phyloP scores from a whole-genome alignment of 2,888 invertebrate species.

The Lumbricus terrestris region DNA sequence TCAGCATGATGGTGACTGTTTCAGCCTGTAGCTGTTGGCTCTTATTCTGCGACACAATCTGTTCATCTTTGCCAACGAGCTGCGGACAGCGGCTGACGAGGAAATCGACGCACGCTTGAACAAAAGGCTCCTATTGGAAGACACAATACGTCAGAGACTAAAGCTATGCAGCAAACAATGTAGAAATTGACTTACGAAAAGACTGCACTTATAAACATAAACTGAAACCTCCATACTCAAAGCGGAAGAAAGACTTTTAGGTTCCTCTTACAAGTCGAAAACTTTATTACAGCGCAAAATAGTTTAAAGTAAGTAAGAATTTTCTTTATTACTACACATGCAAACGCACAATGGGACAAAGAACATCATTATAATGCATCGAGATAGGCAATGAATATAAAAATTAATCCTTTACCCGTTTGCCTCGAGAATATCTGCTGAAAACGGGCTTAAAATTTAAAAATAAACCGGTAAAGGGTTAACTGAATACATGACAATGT shows the following conservation, averaged over 20 bases:
- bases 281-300: neutral
- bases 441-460: no score
- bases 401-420: no score
- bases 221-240: neutral
- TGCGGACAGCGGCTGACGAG: conserved; percentile 76
- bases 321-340: no score
- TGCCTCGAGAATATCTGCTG: no score
- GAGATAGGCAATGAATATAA: no score
- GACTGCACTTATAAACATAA: neutral
- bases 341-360: no score
- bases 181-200: neutral
- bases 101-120: conserved; percentile 60
- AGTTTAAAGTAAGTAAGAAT: no score
- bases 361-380: no score
- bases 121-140: conserved; percentile 57
- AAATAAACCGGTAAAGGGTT: no score
- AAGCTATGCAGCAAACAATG: neutral
- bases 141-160: neutral
- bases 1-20: conserved; percentile 83
- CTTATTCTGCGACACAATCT: conserved; percentile 65
- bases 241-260: neutral
- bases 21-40: conserved; percentile 82
- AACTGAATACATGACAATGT: no score
- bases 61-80: conserved; percentile 77
- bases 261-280: neutral